A percentile compares a stretch with the other conserved stretches of the same genome.
Conservation (phyloP, 2,888 invertebrate genomes). For the Machimus rusticus region DNA sequence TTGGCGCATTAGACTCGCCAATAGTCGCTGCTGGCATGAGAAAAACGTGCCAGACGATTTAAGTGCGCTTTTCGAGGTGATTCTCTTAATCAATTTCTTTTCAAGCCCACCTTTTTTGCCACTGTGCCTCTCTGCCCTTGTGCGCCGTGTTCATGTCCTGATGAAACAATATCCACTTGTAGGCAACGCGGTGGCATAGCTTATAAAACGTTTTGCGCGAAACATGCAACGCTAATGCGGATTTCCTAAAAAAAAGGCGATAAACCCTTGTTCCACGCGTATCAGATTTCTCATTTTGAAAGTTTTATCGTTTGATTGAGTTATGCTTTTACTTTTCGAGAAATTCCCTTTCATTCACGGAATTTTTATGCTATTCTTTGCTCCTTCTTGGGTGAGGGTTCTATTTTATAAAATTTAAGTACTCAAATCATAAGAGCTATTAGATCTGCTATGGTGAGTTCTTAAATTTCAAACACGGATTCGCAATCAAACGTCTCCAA, state of each 20-base stretch:
- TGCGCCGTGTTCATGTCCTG: not conserved
- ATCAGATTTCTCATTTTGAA: not conserved
- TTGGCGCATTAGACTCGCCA: constrained; percentile 5
- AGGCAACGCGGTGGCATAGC: not conserved
- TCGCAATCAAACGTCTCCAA: no score
- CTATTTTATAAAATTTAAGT: no score
- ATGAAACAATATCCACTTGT: not conserved
- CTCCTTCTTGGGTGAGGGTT: not conserved
- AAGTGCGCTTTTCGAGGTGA: constrained; percentile 6
- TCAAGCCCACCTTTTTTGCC: not conserved
- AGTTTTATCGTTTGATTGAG: not conserved
- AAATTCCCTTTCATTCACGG: not conserved
- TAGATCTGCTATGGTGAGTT: not conserved
- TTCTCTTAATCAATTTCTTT: constrained; percentile 1
- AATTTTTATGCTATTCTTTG: not conserved
- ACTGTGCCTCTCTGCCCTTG: not conserved
- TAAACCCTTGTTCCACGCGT: not conserved
- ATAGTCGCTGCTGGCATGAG: not conserved
- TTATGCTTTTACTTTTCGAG: not conserved
- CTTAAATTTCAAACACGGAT: not conserved
- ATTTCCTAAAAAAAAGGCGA: not conserved
- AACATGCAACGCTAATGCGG: not conserved
- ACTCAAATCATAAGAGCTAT: no score
- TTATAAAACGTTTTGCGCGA: not conserved
- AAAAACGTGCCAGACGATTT: constrained; percentile 1